phyloP scores from a whole-genome alignment of 2,113 vertebrate genomes.

The Guaruba guarouba region DNA sequence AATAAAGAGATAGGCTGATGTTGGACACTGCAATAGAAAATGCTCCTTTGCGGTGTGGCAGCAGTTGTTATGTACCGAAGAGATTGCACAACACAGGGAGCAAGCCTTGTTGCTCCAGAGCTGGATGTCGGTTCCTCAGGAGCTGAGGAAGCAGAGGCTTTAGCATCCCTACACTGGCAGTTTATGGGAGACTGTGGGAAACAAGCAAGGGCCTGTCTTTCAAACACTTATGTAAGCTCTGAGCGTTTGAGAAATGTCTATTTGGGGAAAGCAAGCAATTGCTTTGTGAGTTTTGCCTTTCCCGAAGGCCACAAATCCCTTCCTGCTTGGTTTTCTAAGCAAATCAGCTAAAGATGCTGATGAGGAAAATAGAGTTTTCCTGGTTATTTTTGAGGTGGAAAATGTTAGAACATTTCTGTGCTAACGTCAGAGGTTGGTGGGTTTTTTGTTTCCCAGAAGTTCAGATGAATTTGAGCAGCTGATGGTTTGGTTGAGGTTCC shows the following conservation, averaged over 20 bases:
- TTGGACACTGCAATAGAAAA: too few species aligned
- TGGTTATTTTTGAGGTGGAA: neutral
- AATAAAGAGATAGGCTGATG: neutral
- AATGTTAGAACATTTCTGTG: neutral
- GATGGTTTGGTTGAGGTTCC: neutral
- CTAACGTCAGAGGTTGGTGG: neutral
- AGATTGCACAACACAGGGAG: neutral
- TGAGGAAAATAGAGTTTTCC: neutral
- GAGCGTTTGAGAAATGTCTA: fast-evolving
- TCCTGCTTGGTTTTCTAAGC: neutral
- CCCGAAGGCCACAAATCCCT: neutral
- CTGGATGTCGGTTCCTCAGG: neutral
- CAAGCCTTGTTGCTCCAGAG: neutral
- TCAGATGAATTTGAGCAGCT: neutral
- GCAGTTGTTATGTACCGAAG: neutral
- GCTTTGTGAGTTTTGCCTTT: neutral
- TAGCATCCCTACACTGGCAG: neutral
- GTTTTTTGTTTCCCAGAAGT: neutral
- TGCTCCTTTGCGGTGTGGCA: fast-evolving
- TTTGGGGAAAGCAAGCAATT: neutral
- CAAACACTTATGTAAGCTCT: neutral
- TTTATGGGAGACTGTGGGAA: neutral
- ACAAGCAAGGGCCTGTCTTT: neutral
- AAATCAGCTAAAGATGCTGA: neutral
- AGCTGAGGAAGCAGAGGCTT: neutral